Conservation (phyloP, 1,140 invertebrate genomes). For the Aphelinus certus region DNA sequence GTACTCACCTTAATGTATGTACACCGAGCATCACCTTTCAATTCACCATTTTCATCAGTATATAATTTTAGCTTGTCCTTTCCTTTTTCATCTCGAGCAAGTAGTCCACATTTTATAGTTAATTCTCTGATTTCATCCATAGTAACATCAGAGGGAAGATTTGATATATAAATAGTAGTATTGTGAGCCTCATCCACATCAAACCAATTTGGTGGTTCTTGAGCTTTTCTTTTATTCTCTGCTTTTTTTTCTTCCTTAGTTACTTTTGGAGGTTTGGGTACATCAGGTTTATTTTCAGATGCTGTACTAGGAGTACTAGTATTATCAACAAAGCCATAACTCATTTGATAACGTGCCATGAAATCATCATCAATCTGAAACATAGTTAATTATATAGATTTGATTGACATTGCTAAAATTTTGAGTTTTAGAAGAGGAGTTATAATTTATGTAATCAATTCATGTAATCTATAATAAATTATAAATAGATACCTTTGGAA, state of each 20-base stretch:
- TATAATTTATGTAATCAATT: too few relatives aligned
- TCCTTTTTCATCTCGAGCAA: slow-evolving; percentile 86
- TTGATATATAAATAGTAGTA: slow-evolving; percentile 96
- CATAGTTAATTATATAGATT: too few relatives aligned
- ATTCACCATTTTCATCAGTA: slow-evolving; percentile 80
- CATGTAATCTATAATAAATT: background rate
- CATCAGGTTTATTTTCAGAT: background rate
- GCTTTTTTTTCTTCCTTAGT: slow-evolving; percentile 52
- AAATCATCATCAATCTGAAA: slow-evolving; percentile 94
- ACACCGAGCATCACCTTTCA: slow-evolving; percentile 97
- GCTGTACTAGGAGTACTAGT: background rate
- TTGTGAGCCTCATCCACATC: slow-evolving; percentile 91
- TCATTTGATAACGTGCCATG: slow-evolving; percentile 94
- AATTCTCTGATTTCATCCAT: slow-evolving; percentile 90
- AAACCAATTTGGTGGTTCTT: slow-evolving; percentile 83
- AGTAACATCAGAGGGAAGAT: slow-evolving; percentile 89
- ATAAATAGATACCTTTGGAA: slow-evolving; percentile 79
- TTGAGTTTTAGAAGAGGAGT: background rate
- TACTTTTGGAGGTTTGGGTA: slow-evolving; percentile 5
- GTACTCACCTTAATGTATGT: slow-evolving; percentile 90
- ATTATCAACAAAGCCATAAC: slow-evolving; percentile 81
- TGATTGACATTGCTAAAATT: background rate
- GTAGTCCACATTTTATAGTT: slow-evolving; percentile 96
- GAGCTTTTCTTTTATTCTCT: slow-evolving; percentile 57
- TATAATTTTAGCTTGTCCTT: slow-evolving; percentile 97